Base-by-base conservation (phyloP, 2,113 vertebrate genomes). In the Cephalopholis sonnerati region DNA sequence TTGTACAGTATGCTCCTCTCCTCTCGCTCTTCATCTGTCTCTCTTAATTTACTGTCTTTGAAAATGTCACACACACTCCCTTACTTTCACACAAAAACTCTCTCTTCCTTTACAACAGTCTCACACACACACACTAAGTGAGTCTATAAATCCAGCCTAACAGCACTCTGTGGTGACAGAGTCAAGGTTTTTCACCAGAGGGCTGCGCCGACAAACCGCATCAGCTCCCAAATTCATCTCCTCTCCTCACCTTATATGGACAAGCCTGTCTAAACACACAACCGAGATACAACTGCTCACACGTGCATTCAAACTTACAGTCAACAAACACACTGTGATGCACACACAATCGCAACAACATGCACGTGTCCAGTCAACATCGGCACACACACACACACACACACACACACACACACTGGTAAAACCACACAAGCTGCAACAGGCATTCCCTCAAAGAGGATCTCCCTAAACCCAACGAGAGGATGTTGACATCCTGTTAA, bases 201-300 rank as follows among this genome's bases (percentile, higher is more conserved):
- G 62, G 73, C 53, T 70, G 80, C 51, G 2, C 39, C 24, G 27
- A 68, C 77, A 80, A 89, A 88, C 72, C 72, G n/a, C 50, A 79
- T 82, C 85, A 66, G 41, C 64, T 55, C 77, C 77, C 46, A 85
- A 83, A 83, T 69, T 81, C 79, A 75, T 67, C 72, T 75, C 39
- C 59, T 77, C 70, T 81, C 74, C 71, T 80, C 53, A 78, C 89
- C 92, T 90, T 91, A 61, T 89, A 89, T 82, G 91, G 91, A 65
- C 46, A 93, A 65, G 48, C 48, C 27, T 83, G 77, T 81, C 41
- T 71, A 70, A 78, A 87, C 72, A 74, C 53, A 66, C 4, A 20
- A 59, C 61, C n/a, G 53, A 53, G 24, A 16, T 55, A 13, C 44
- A 73, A 57, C 13, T 22, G 17, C 32, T 66, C 61, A 32, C 63